A percentile compares a stretch with the other conserved stretches of the same genome.
Evolutionary conservation across 2,113 vertebrate genomes (phyloP).

Genomic region (Orthonyx spaldingii): DNA sequence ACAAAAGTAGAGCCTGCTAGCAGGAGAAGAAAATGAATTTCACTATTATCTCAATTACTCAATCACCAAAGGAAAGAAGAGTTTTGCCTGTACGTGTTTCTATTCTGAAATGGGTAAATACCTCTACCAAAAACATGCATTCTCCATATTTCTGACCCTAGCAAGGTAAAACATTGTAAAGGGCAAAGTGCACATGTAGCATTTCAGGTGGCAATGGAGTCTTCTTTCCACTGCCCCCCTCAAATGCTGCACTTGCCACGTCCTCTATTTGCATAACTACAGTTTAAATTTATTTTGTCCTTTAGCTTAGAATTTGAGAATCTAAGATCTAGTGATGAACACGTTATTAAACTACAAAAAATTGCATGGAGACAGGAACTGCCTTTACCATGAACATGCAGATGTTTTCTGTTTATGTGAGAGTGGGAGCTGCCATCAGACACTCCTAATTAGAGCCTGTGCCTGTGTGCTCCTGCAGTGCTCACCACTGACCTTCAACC

Average conservation of each 20-base stretch:
- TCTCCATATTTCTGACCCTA: not conserved
- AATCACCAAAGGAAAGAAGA: not conserved
- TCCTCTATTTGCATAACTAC: not conserved
- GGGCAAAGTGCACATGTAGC: not conserved
- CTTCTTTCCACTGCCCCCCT: not conserved
- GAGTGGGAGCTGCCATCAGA: slow-evolving; percentile 25
- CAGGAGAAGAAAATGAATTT: not conserved
- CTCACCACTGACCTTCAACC: slow-evolving; percentile 58
- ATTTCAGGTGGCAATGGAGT: not conserved
- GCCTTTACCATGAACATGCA: slow-evolving; percentile 1
- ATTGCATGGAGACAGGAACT: not conserved
- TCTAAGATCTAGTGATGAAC: not conserved
- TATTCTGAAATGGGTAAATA: not conserved
- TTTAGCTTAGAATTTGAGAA: not conserved
- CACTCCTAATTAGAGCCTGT: slow-evolving; percentile 33
- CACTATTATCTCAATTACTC: not conserved
- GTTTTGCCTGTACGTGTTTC: not conserved
- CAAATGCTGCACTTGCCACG: not conserved
- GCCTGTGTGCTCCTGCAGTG: not conserved
- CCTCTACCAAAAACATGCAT: not conserved
- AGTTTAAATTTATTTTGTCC: not conserved
- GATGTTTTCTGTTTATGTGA: slow-evolving; percentile 54
- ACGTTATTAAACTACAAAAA: not conserved
- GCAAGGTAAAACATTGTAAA: not conserved
- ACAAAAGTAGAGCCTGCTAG: not conserved